Conservation (phyloP, 2,797 vertebrate genomes). For the Buphagus erythrorhynchus region DNA sequence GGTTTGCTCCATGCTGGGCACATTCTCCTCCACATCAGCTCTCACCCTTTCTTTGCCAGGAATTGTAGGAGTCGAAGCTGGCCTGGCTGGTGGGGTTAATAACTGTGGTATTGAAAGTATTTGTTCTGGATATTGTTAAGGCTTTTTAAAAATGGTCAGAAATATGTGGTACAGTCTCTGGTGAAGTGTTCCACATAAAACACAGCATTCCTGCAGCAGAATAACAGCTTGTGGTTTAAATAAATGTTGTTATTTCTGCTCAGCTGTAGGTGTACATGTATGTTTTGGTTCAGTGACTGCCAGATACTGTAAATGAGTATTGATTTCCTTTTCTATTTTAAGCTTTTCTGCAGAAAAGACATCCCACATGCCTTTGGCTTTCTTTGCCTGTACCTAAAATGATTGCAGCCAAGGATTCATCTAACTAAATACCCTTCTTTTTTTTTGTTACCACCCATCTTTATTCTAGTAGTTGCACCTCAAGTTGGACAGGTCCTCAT, state of each 20-base stretch:
- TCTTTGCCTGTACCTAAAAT: background rate
- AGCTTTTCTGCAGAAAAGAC: constrained; percentile 35
- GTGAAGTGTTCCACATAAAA: constrained; percentile 34
- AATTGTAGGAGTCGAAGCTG: fast-evolving
- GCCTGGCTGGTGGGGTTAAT: background rate
- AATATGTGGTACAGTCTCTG: background rate
- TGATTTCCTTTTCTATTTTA: constrained; percentile 62
- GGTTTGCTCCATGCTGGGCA: background rate
- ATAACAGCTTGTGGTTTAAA: constrained; percentile 72
- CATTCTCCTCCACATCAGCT: background rate
- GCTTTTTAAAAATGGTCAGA: background rate
- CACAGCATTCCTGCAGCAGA: constrained; percentile 46
- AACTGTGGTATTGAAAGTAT: background rate
- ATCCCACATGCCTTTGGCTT: constrained; percentile 31
- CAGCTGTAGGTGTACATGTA: constrained; percentile 56
- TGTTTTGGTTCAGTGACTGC: constrained; percentile 57
- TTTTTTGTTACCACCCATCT: background rate
- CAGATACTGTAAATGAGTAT: constrained; percentile 61
- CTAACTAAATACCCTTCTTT: background rate
- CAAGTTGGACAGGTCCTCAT: background rate
- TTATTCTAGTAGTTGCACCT: background rate
- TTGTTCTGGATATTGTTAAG: background rate
- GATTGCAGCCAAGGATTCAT: background rate
- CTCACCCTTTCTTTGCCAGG: background rate
- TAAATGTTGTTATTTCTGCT: constrained; percentile 72